Evolutionary conservation across 2,888 invertebrate genomes (phyloP).

Genomic region (Tenthredo amoena): DNA sequence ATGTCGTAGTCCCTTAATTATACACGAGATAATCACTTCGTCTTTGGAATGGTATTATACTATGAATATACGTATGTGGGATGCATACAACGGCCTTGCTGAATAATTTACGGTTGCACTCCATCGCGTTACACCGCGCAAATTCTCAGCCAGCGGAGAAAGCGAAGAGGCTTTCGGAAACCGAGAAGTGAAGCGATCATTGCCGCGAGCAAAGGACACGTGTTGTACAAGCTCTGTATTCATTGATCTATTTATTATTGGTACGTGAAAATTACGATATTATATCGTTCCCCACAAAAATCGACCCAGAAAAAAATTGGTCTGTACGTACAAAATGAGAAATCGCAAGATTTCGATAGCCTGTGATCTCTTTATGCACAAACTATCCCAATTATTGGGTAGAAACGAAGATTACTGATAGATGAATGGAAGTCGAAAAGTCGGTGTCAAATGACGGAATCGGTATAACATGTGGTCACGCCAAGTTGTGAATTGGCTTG

Average conservation of each 20-base stretch:
- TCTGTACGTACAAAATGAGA: background rate
- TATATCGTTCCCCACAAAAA: background rate
- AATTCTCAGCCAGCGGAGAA: background rate
- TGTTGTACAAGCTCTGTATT: background rate
- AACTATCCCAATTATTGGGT: background rate
- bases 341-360: background rate
- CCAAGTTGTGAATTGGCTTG: background rate
- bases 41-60: background rate
- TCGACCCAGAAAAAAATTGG: background rate
- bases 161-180: slow-evolving; percentile 22
- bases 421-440: background rate
- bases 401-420: background rate
- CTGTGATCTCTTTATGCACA: background rate
- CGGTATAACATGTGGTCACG: background rate
- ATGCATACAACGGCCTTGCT: slow-evolving; percentile 4
- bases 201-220: background rate
- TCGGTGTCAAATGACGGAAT: background rate
- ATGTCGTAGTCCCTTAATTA: background rate
- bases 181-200: background rate
- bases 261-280: background rate
- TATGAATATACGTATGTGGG: background rate
- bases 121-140: background rate
- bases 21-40: background rate
- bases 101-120: slow-evolving; percentile 16
- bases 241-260: background rate